Conservation (phyloP, 2,888 invertebrate genomes). For the Drosophila paranaensis region DNA sequence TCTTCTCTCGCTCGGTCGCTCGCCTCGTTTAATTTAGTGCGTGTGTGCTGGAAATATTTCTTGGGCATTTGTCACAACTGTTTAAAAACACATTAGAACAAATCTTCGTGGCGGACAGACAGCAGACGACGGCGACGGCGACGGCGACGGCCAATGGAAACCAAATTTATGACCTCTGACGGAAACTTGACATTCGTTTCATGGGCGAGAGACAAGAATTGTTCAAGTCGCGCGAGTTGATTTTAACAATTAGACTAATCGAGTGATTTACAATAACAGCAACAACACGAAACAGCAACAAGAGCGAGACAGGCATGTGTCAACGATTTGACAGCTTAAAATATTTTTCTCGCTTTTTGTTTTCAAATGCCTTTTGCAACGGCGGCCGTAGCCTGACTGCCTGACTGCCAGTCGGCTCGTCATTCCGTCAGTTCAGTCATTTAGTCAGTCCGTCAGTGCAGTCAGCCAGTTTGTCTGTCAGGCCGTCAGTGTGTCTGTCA, state of each 20-base stretch:
- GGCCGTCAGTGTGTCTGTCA: constrained; percentile 44
- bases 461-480: constrained; percentile 36
- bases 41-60: constrained; percentile 17
- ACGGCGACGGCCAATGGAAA: constrained; percentile 8
- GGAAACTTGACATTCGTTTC: constrained; percentile 73
- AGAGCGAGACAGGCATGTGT: constrained; percentile 66
- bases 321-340: constrained; percentile 78
- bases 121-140: neutral
- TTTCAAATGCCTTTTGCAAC: constrained; percentile 34
- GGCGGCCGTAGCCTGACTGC: constrained; percentile 30
- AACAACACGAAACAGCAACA: constrained; percentile 21
- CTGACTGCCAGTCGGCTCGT: constrained; percentile 39
- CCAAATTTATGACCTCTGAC: constrained; percentile 69
- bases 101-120: constrained; percentile 17
- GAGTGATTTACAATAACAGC: constrained; percentile 71
- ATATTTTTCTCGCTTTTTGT: constrained; percentile 67
- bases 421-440: constrained; percentile 39
- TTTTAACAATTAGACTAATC: constrained; percentile 79
- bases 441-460: constrained; percentile 40
- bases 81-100: constrained; percentile 71
- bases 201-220: constrained; percentile 49
- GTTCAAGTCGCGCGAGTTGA: constrained; percentile 51
- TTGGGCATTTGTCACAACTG: constrained; percentile 68
- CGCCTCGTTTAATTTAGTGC: constrained; percentile 40
- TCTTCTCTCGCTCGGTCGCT: neutral